These are phyloP conservation scores for Drosophila teissieri DNA, from an alignment of 1,140 invertebrate species.

Conservation along the genomic window DNA sequence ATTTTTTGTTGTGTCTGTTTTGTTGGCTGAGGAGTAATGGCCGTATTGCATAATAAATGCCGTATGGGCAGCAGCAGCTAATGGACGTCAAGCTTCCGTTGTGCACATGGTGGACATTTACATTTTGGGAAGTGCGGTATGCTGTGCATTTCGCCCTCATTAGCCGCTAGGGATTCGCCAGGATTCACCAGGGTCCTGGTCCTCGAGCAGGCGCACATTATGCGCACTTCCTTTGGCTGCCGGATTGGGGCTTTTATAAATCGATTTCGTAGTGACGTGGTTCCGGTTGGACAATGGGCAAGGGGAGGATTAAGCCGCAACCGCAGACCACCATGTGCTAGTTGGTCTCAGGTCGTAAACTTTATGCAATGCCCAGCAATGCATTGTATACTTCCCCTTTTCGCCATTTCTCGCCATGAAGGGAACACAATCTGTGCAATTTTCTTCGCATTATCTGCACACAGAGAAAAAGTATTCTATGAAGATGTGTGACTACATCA, in stretches of 20 bases:
- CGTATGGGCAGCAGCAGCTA: not conserved
- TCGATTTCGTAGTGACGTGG: conserved; percentile 55
- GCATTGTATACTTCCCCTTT: conserved; percentile 32
- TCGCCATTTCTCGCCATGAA: not conserved
- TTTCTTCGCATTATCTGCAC: conserved; percentile 70
- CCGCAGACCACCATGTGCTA: conserved; percentile 40
- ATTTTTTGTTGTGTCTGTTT: conserved; percentile 22
- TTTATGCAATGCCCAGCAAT: conserved; percentile 61
- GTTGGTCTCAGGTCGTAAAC: conserved; percentile 50
- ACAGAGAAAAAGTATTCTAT: not conserved
- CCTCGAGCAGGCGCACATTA: conserved; percentile 29
- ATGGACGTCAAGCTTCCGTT: not conserved
- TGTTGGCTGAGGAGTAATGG: conserved; percentile 17
- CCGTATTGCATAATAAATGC: conserved; percentile 49
- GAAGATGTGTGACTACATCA: not conserved
- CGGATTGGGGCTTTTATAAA: conserved; percentile 53
- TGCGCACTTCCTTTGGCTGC: conserved; percentile 19
- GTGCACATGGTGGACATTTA: not conserved
- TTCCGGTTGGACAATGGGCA: conserved; percentile 12
- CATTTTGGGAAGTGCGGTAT: conserved; percentile 8
- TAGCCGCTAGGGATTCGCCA: conserved; percentile 23
- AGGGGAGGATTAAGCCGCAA: conserved; percentile 1
- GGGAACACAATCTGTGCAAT: conserved; percentile 64
- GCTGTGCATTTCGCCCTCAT: conserved; percentile 46
- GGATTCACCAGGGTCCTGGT: not conserved